These are phyloP conservation scores for Eristalis pertinax DNA, from an alignment of 2,888 invertebrate genomes.

Conservation along the genomic window DNA sequence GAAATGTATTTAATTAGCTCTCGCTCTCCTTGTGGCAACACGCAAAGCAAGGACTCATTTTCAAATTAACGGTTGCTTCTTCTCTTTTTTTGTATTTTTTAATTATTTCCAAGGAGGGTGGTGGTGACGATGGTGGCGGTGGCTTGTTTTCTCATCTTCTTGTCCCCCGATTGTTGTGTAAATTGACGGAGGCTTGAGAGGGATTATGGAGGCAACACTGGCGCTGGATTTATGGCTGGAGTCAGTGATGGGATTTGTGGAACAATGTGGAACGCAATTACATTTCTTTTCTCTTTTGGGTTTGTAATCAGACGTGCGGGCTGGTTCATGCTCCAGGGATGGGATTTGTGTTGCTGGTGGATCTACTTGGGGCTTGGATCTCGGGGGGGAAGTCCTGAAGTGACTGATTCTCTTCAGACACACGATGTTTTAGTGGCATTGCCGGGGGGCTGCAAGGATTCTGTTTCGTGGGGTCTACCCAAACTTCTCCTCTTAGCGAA, in stretches of 20 bases:
- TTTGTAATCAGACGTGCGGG: no score
- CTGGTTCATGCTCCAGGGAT: no score
- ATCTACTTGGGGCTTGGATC: no score
- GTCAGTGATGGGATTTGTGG: background rate
- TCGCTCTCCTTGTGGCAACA: conserved; percentile 7
- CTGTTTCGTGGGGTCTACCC: no score
- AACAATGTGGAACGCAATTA: background rate
- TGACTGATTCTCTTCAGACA: no score
- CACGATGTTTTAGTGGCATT: no score
- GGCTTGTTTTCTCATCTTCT: background rate
- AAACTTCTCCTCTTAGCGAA: no score
- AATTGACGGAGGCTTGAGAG: background rate
- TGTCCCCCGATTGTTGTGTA: background rate
- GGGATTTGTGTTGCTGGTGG: no score
- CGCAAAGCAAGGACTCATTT: conserved; percentile 31
- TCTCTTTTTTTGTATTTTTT: conserved; percentile 4
- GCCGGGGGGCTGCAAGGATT: no score
- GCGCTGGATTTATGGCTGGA: background rate
- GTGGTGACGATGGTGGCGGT: background rate
- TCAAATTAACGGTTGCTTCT: conserved; percentile 23
- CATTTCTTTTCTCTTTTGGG: background rate
- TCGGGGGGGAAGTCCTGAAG: no score
- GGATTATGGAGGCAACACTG: background rate
- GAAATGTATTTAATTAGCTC: conserved; percentile 39
- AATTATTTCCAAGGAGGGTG: conserved; percentile 3